Percentiles rank a stretch among this genome's conserved stretches.
phyloP scores from a whole-genome alignment of 2,797 vertebrate species.

The Anguilla marmorata region DNA sequence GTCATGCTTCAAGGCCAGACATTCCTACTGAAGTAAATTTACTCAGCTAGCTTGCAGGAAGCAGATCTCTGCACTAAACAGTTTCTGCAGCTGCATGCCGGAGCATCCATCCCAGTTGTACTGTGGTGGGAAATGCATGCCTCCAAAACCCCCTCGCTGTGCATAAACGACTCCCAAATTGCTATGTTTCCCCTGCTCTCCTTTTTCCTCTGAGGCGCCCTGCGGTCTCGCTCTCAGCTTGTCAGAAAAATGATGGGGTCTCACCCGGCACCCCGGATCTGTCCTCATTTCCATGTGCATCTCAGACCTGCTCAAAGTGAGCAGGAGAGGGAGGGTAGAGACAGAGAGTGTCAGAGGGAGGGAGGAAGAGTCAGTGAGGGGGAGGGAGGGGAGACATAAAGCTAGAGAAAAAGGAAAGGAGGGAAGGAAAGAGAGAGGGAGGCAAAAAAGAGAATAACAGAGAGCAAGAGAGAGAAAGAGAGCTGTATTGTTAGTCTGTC shows the following conservation, averaged over 20 bases:
- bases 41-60: background rate
- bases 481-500: slow-evolving; percentile 26
- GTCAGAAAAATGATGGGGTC: slow-evolving; percentile 35
- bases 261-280: slow-evolving; percentile 6
- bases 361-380: background rate
- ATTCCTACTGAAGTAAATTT: background rate
- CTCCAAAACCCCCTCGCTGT: slow-evolving; percentile 16
- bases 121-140: background rate
- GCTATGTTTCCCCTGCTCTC: slow-evolving; percentile 12
- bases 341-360: background rate
- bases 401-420: background rate
- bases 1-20: background rate
- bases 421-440: background rate
- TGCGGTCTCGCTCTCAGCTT: slow-evolving; percentile 1
- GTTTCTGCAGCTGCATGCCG: background rate
- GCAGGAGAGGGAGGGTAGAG: background rate
- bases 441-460: background rate
- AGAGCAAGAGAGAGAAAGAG: background rate
- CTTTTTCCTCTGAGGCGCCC: background rate
- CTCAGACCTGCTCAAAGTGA: background rate
- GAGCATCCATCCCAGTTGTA: background rate
- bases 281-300: slow-evolving; percentile 16
- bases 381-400: background rate
- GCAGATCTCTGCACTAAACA: background rate
- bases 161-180: slow-evolving; percentile 29